Evolutionary conservation across 2,797 vertebrate genomes (phyloP).

Genomic region (Danio kyathit): DNA sequence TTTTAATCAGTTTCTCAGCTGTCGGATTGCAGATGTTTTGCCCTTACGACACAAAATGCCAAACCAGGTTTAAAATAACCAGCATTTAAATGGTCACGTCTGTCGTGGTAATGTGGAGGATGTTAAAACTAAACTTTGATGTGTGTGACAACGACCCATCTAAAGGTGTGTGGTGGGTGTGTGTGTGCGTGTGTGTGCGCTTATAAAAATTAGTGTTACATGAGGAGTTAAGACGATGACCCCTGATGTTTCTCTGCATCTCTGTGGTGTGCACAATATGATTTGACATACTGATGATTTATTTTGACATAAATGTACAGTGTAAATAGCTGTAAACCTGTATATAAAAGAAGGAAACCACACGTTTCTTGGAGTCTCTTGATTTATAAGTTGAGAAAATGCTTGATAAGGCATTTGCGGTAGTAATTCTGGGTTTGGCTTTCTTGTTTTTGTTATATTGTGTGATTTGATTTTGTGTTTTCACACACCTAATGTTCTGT

Average conservation of each 20-base stretch:
- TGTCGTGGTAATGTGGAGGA: neutral
- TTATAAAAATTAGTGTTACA: constrained; percentile 36
- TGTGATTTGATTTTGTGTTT: constrained; percentile 9
- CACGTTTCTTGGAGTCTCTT: constrained; percentile 44
- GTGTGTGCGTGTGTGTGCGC: constrained; percentile 42
- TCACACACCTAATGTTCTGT: constrained; percentile 15
- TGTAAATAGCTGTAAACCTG: constrained; percentile 83
- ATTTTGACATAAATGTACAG: constrained; percentile 84
- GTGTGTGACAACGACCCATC: neutral
- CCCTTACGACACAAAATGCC: constrained; percentile 23
- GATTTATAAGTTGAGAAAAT: constrained; percentile 40
- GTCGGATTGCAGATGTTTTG: constrained; percentile 32
- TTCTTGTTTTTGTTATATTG: constrained; percentile 17
- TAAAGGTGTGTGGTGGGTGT: constrained; percentile 16
- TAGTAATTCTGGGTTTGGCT: constrained; percentile 7
- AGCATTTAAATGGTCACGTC: constrained; percentile 23
- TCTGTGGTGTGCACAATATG: constrained; percentile 79
- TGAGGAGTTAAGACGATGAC: constrained; percentile 45
- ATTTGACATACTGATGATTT: constrained; percentile 75
- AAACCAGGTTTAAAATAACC: constrained; percentile 50
- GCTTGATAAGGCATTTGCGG: neutral
- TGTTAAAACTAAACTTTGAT: neutral
- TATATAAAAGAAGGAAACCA: constrained; percentile 78
- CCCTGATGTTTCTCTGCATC: constrained; percentile 59
- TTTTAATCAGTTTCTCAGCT: constrained; percentile 12